Percentiles rank a stretch among this genome's conserved stretches.
These are phyloP conservation scores for Chrysodeixis includens DNA, from an alignment of 2,888 invertebrate species.

Conservation along the genomic window DNA sequence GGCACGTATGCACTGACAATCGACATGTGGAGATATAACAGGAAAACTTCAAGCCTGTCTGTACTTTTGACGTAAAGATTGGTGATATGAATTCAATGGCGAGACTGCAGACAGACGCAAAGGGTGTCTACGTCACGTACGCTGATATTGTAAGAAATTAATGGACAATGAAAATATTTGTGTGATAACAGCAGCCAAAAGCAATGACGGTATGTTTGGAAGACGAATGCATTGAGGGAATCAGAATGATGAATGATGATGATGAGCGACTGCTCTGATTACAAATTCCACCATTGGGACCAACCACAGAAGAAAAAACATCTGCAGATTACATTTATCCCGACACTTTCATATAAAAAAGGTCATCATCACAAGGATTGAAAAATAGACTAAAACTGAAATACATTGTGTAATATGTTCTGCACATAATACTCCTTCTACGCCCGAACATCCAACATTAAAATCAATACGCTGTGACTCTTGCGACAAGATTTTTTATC, in stretches of 20 bases:
- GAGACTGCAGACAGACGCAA: conserved; percentile 56
- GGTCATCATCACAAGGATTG: too few species aligned
- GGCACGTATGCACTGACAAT: conserved; percentile 73
- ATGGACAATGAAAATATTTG: background rate
- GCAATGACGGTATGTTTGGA: too few species aligned
- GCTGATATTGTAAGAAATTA: conserved; percentile 14
- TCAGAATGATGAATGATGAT: too few species aligned
- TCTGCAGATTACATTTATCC: too few species aligned
- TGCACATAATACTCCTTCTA: too few species aligned
- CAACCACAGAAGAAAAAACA: too few species aligned
- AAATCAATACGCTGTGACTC: background rate
- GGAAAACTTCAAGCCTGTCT: conserved; percentile 74
- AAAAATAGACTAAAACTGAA: too few species aligned
- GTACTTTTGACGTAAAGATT: conserved; percentile 70
- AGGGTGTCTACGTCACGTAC: conserved; percentile 51
- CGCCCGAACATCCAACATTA: too few species aligned
- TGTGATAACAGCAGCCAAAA: background rate
- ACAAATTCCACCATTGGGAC: too few species aligned
- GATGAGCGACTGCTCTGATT: background rate
- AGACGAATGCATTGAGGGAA: too few species aligned
- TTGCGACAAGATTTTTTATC: background rate
- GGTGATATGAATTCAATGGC: conserved; percentile 68
- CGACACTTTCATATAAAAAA: too few species aligned
- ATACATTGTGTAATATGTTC: too few species aligned
- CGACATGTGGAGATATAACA: conserved; percentile 70